These are phyloP conservation scores for Ophraella communa DNA, from an alignment of 2,888 invertebrate genomes.

Conservation along the genomic window DNA sequence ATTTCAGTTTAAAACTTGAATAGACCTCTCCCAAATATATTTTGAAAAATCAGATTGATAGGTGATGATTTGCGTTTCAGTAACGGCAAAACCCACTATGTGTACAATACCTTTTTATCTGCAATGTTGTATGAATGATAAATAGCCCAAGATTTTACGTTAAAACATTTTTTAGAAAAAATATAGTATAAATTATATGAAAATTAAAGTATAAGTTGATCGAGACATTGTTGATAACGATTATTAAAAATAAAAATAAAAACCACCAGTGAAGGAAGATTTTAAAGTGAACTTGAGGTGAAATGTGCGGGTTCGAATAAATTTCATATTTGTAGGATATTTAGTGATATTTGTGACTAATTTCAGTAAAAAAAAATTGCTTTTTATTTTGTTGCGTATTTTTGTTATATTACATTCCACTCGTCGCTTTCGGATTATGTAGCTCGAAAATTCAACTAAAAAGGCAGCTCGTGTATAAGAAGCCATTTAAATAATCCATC, in stretches of 20 bases:
- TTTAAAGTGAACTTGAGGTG: slow-evolving; percentile 55
- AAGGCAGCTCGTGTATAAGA: slow-evolving; percentile 5
- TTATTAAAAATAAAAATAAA: slow-evolving; percentile 26
- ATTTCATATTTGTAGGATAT: slow-evolving; percentile 52
- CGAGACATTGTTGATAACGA: slow-evolving; percentile 45
- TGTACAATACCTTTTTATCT: slow-evolving; percentile 48
- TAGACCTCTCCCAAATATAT: too few relatives aligned
- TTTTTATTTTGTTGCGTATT: slow-evolving; percentile 43
- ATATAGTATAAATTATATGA: slow-evolving; percentile 52
- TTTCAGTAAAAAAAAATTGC: slow-evolving; percentile 38
- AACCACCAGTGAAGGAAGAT: slow-evolving; percentile 47
- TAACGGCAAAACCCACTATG: slow-evolving; percentile 20
- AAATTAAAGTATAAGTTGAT: slow-evolving; percentile 49
- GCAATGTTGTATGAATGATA: slow-evolving; percentile 51
- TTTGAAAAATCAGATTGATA: background rate
- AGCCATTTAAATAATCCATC: background rate
- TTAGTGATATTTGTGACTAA: slow-evolving; percentile 60
- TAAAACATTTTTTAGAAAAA: slow-evolving; percentile 53
- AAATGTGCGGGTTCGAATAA: slow-evolving; percentile 55
- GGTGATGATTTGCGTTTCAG: background rate
- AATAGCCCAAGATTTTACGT: slow-evolving; percentile 57
- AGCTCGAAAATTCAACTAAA: background rate
- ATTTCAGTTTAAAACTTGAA: too few relatives aligned
- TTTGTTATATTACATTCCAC: slow-evolving; percentile 40
- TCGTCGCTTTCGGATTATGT: slow-evolving; percentile 15